These are phyloP conservation scores for Trypoxylon attenuatum DNA, from an alignment of 2,888 invertebrate genomes.

Conservation along the genomic window DNA sequence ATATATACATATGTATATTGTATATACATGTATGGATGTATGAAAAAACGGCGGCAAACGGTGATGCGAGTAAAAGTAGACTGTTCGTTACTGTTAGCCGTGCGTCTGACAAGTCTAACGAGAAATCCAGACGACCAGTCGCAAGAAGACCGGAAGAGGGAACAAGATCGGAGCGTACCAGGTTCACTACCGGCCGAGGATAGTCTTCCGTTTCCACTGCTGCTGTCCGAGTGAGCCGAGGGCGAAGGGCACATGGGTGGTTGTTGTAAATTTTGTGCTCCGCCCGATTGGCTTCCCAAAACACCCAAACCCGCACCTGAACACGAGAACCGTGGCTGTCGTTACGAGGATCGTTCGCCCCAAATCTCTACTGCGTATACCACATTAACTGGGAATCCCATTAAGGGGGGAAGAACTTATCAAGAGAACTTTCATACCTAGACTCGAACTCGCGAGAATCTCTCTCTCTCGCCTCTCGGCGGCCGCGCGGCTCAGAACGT, in stretches of 20 bases:
- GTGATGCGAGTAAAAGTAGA: background rate
- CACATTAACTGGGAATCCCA: too few relatives aligned
- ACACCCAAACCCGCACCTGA: constrained; percentile 72
- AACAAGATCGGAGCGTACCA: constrained; percentile 69
- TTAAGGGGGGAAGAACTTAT: background rate
- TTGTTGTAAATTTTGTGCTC: constrained; percentile 75
- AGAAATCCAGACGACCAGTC: constrained; percentile 46
- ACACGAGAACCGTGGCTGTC: constrained; percentile 47
- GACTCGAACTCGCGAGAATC: constrained; percentile 77
- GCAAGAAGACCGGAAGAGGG: constrained; percentile 45
- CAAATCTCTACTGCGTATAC: too few relatives aligned
- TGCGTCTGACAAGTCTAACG: constrained; percentile 30
- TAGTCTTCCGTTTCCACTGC: constrained; percentile 86
- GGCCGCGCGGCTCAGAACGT: constrained; percentile 91
- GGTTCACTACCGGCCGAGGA: constrained; percentile 88
- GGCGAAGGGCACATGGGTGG: constrained; percentile 87
- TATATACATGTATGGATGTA: too few relatives aligned
- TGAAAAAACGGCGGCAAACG: too few relatives aligned
- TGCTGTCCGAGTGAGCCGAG: constrained; percentile 90
- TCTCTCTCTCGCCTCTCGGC: constrained; percentile 92
- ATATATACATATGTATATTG: background rate
- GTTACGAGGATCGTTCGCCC: constrained; percentile 11
- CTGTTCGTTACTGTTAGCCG: constrained; percentile 14
- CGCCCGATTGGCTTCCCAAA: constrained; percentile 71
- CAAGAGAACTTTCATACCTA: constrained; percentile 60